Percentiles rank a stretch among this genome's conserved stretches.
Conservation (phyloP, 1,140 invertebrate species). For the Bombus huntii region DNA sequence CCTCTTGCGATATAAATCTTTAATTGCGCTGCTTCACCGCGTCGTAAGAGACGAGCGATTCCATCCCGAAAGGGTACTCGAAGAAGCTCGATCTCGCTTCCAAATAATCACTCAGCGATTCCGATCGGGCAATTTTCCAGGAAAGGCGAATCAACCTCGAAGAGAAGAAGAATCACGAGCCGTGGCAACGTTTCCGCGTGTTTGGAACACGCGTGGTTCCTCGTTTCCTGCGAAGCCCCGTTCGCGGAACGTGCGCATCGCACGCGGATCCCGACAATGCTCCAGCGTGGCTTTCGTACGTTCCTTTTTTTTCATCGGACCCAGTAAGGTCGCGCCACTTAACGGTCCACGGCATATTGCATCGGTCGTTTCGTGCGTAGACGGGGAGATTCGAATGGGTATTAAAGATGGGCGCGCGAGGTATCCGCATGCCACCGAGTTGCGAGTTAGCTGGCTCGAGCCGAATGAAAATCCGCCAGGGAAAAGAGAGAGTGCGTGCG, state of each 20-base stretch:
- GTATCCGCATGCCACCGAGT: conserved; percentile 52
- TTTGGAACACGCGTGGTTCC: neutral
- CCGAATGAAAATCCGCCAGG: neutral
- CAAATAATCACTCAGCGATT: neutral
- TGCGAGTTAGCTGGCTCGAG: neutral
- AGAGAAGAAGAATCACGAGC: neutral
- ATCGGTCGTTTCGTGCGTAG: conserved; percentile 62
- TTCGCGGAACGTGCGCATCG: neutral
- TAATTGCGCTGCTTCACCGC: neutral
- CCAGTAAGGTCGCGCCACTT: conserved; percentile 76
- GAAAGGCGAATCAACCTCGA: neutral
- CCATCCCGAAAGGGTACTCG: no score
- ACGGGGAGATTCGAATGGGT: conserved; percentile 62
- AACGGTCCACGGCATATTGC: conserved; percentile 74
- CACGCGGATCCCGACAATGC: conserved; percentile 41
- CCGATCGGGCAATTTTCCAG: neutral
- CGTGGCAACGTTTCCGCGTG: conserved; percentile 18
- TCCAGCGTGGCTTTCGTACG: conserved; percentile 14
- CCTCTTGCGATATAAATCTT: neutral
- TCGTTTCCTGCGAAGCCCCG: neutral
- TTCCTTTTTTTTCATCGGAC: conserved; percentile 50
- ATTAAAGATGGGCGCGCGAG: conserved; percentile 57
- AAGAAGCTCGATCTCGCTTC: neutral
- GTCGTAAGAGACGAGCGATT: neutral
- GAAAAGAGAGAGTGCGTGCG: conserved; percentile 33